These are phyloP conservation scores for Musca vetustissima DNA, from an alignment of 1,140 invertebrate species.

Conservation along the genomic window DNA sequence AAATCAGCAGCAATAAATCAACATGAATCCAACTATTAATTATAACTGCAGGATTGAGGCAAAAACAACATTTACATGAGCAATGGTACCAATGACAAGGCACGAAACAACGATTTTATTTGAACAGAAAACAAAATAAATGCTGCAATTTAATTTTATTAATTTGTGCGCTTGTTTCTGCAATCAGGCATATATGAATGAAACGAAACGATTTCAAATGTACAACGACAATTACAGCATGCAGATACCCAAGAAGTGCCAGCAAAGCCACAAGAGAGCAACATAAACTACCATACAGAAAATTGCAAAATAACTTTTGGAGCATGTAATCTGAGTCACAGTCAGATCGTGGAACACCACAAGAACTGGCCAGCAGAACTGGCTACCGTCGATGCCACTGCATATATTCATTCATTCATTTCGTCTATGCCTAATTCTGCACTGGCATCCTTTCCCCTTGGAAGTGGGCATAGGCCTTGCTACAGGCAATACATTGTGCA, in stretches of 20 bases:
- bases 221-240: neutral
- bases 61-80: neutral
- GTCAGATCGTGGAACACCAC: neutral
- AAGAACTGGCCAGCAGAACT: too few relatives aligned
- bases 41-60: neutral
- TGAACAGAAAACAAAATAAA: neutral
- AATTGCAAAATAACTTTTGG: slow-evolving; percentile 11
- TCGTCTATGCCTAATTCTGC: too few relatives aligned
- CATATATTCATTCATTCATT: too few relatives aligned
- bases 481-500: too few relatives aligned
- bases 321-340: slow-evolving; percentile 19
- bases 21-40: slow-evolving; percentile 1
- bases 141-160: slow-evolving; percentile 23
- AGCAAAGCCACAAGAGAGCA: neutral
- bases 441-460: too few relatives aligned
- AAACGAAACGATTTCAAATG: slow-evolving; percentile 20
- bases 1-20: slow-evolving; percentile 12
- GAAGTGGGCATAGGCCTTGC: too few relatives aligned
- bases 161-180: slow-evolving; percentile 19
- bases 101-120: slow-evolving; percentile 5
- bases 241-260: too few relatives aligned
- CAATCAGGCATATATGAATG: slow-evolving; percentile 8
- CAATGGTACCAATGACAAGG: neutral
- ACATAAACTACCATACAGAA: neutral
- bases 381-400: too few relatives aligned